These are phyloP conservation scores for Rafetus swinhoei DNA, from an alignment of 2,113 vertebrate genomes.

Conservation along the genomic window DNA sequence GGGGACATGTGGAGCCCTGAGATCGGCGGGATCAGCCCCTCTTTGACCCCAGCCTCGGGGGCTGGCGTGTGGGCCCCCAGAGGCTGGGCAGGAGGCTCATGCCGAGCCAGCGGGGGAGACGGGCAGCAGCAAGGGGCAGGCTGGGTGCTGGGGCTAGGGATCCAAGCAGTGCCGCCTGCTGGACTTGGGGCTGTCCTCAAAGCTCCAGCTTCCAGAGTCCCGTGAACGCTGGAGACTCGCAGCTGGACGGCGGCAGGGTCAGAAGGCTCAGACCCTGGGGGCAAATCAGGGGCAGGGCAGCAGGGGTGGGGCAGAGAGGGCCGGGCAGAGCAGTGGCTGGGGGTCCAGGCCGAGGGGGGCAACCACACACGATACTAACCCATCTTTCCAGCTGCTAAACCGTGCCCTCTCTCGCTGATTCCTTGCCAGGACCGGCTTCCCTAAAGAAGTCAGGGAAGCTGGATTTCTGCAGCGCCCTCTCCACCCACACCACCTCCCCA, in stretches of 20 bases:
- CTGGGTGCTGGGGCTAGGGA: neutral
- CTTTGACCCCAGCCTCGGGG: no score
- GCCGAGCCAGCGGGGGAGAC: neutral
- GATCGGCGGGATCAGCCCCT: no score
- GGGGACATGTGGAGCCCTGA: no score
- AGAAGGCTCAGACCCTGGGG: neutral
- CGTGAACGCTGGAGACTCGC: neutral
- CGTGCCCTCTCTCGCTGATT: slow-evolving; percentile 82
- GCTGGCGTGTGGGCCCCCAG: no score
- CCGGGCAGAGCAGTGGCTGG: neutral
- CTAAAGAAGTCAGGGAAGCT: slow-evolving; percentile 98
- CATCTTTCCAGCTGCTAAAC: slow-evolving; percentile 60
- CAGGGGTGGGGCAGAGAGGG: neutral
- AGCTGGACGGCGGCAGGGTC: neutral
- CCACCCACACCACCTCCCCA: slow-evolving; percentile 93
- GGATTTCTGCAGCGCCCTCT: slow-evolving; percentile 94
- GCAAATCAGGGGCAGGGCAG: no score
- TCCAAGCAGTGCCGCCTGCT: neutral
- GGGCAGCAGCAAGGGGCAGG: neutral
- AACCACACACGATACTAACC: neutral
- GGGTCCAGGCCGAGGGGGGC: neutral
- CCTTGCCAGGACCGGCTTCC: slow-evolving; percentile 94
- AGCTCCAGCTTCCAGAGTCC: neutral
- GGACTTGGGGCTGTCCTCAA: neutral
- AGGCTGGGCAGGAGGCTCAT: neutral